phyloP scores from a whole-genome alignment of 30 jellyfish, hydroid and myxozoan genomes.

The Hydractinia echinata region DNA sequence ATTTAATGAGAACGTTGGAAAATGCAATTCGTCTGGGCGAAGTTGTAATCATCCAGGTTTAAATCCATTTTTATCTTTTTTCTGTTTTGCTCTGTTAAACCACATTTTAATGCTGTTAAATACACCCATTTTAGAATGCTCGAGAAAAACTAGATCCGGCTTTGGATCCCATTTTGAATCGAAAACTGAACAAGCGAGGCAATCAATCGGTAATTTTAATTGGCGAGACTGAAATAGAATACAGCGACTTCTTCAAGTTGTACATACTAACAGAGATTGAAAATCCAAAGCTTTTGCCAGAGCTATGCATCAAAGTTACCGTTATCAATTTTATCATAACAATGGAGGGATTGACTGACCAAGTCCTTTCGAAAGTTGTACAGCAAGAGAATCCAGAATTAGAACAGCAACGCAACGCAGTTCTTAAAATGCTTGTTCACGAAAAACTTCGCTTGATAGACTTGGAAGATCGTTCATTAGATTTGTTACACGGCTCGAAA shows the following conservation, averaged over 20 bases:
- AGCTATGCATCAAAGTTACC: conserved; percentile 60
- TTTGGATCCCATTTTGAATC: conserved; percentile 58
- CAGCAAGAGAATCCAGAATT: conserved; percentile 78
- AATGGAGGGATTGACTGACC: conserved; percentile 72
- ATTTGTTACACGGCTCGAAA: conserved; percentile 51
- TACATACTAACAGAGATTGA: conserved; percentile 52
- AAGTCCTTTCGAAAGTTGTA: conserved; percentile 64
- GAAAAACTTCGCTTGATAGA: conserved; percentile 54
- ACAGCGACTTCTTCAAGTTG: conserved; percentile 55
- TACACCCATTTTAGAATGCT: conserved; percentile 45
- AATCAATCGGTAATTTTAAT: conserved; percentile 32
- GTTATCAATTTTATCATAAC: conserved; percentile 82
- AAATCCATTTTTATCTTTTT: background rate
- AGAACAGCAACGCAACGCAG: conserved; percentile 54
- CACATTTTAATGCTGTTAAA: no score
- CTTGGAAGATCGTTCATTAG: conserved; percentile 71
- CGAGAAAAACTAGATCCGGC: conserved; percentile 58
- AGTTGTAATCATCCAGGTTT: conserved; percentile 74
- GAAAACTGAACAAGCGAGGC: conserved; percentile 24
- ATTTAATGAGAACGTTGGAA: conserved; percentile 63
- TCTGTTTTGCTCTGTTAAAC: background rate
- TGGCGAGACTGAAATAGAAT: conserved; percentile 70
- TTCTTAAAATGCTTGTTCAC: conserved; percentile 47
- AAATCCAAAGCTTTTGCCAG: conserved; percentile 67
- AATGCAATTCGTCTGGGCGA: conserved; percentile 74